These are phyloP conservation scores for Cantharis nigra DNA, from an alignment of 2,888 invertebrate genomes.

Conservation along the genomic window DNA sequence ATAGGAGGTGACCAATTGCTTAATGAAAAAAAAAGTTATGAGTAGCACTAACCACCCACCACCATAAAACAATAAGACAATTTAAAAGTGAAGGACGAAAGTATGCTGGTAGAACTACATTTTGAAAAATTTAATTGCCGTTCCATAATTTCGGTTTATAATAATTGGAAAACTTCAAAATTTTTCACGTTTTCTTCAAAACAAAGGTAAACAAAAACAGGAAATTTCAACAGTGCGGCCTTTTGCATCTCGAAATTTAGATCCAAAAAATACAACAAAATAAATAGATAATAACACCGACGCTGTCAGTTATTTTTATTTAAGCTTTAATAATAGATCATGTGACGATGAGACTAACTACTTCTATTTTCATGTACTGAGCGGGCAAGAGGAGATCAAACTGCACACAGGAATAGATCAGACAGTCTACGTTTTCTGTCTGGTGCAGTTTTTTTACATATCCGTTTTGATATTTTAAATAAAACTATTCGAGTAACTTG, in stretches of 20 bases:
- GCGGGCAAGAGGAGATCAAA: constrained; percentile 19
- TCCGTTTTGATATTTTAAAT: constrained; percentile 10
- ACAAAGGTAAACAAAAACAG: neutral
- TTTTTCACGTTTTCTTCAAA: neutral
- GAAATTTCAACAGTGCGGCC: neutral
- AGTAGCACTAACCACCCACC: neutral
- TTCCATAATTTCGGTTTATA: neutral
- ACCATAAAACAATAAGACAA: neutral
- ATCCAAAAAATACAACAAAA: constrained; percentile 6
- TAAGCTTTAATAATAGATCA: constrained; percentile 24
- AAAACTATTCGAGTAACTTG: constrained; percentile 17
- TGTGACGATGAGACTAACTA: constrained; percentile 24
- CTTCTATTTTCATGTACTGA: constrained; percentile 33
- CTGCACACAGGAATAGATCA: constrained; percentile 22
- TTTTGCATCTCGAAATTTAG: neutral
- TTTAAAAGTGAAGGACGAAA: neutral
- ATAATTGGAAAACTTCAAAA: neutral
- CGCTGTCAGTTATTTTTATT: constrained; percentile 25
- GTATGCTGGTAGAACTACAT: neutral
- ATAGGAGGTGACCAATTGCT: neutral
- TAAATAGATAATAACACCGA: constrained; percentile 17
- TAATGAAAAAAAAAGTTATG: neutral
- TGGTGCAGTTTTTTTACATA: constrained; percentile 25
- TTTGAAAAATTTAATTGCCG: neutral
- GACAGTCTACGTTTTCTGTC: constrained; percentile 32